Evolutionary conservation across 2,797 vertebrate species (phyloP).

Genomic region (Halcyon smyrnensis): DNA sequence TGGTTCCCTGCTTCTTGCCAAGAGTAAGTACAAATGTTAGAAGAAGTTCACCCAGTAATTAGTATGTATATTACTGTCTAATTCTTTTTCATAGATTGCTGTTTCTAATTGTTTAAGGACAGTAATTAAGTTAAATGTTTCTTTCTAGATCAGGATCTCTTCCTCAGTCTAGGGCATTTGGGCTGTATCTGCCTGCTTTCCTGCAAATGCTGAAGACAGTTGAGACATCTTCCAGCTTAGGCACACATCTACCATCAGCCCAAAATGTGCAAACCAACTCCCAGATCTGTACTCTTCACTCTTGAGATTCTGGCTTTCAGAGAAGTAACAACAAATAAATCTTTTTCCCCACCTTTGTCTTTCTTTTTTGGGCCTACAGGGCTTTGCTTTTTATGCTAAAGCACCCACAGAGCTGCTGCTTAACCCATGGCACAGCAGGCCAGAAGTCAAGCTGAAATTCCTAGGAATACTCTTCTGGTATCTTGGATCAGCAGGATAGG

Average conservation of each 20-base stretch:
- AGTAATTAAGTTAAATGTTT: slow-evolving; percentile 50
- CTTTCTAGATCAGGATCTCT: slow-evolving; percentile 51
- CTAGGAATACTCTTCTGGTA: neutral
- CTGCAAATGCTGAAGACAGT: slow-evolving; percentile 7
- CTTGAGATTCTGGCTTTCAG: slow-evolving; percentile 14
- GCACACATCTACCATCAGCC: neutral
- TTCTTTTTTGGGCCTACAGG: slow-evolving; percentile 7
- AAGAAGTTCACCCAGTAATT: slow-evolving; percentile 56
- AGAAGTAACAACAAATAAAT: slow-evolving; percentile 19
- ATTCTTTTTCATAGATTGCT: slow-evolving; percentile 39
- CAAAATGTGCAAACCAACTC: neutral
- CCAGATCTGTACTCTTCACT: neutral
- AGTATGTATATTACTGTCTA: slow-evolving; percentile 51
- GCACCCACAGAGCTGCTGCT: neutral
- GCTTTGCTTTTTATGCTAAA: slow-evolving; percentile 21
- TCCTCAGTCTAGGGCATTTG: neutral
- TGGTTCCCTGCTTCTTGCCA: slow-evolving; percentile 87
- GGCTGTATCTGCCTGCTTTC: slow-evolving; percentile 2
- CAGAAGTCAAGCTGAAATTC: slow-evolving; percentile 21
- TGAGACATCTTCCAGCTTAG: neutral
- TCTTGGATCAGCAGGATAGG: neutral
- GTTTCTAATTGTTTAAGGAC: slow-evolving; percentile 54
- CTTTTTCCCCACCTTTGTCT: neutral
- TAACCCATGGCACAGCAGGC: neutral
- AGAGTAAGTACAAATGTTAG: slow-evolving; percentile 83